phyloP scores from a whole-genome alignment of 1,140 invertebrate genomes.

The Pogonognathellus flavescens region DNA sequence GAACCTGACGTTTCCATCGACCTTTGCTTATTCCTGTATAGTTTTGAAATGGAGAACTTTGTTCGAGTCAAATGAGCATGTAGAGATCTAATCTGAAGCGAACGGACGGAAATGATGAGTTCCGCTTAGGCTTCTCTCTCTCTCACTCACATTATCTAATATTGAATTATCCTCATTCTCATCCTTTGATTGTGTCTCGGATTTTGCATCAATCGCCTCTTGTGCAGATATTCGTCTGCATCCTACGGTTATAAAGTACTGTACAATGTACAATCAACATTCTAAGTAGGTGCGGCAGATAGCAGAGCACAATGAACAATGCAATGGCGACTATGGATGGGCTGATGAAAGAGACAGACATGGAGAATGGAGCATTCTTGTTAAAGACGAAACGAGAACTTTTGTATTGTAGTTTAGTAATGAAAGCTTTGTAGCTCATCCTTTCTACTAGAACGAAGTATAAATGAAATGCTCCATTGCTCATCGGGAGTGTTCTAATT shows the following conservation, averaged over 20 bases:
- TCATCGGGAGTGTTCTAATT: slow-evolving; percentile 35
- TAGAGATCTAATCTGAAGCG: slow-evolving; percentile 23
- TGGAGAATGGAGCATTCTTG: too few species aligned
- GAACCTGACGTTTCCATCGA: not conserved
- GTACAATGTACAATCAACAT: not conserved
- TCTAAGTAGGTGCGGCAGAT: too few species aligned
- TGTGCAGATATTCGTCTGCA: not conserved
- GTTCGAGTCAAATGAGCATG: slow-evolving; percentile 36
- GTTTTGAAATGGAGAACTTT: slow-evolving; percentile 33
- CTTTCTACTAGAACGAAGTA: not conserved
- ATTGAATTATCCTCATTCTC: slow-evolving; percentile 45
- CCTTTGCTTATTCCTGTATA: slow-evolving; percentile 34
- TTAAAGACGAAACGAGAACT: not conserved
- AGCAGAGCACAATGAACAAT: too few species aligned
- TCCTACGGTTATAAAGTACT: not conserved
- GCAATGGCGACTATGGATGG: too few species aligned
- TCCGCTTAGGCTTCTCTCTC: not conserved
- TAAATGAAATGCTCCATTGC: slow-evolving; percentile 26
- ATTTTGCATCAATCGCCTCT: slow-evolving; percentile 39
- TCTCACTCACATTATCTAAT: not conserved
- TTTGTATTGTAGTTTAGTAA: not conserved
- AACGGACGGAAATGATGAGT: slow-evolving; percentile 41
- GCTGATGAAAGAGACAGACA: too few species aligned
- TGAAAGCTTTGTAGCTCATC: not conserved
- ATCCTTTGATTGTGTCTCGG: slow-evolving; percentile 35